Evolutionary conservation across 2,888 invertebrate genomes (phyloP).

Genomic region (Molorchus minor): DNA sequence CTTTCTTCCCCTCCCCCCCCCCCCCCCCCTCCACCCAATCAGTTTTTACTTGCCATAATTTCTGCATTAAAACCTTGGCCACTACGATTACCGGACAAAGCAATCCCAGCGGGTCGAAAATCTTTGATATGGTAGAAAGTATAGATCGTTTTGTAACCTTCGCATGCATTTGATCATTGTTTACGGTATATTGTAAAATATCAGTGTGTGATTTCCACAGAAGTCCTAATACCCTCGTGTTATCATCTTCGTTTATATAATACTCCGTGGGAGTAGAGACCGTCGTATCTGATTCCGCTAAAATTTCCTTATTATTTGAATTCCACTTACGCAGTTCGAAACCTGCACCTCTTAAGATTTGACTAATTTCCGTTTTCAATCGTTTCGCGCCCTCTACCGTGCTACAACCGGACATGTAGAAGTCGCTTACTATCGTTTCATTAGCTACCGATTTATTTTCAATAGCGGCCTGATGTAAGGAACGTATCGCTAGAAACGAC

Average conservation of each 20-base stretch:
- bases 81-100: slow-evolving; percentile 27
- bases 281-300: no score
- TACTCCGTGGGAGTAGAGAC: slow-evolving; percentile 10
- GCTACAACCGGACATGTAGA: slow-evolving; percentile 29
- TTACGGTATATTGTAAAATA: slow-evolving; percentile 9
- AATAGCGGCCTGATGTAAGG: slow-evolving; percentile 24
- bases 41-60: slow-evolving; percentile 30
- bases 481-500: slow-evolving; percentile 35
- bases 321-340: slow-evolving; percentile 32
- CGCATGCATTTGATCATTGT: not conserved
- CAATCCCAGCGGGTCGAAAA: slow-evolving; percentile 37
- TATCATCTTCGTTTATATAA: slow-evolving; percentile 13
- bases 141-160: slow-evolving; percentile 26
- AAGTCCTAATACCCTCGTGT: slow-evolving; percentile 19
- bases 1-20: no score
- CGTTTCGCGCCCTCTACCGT: slow-evolving; percentile 16
- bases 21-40: slow-evolving; percentile 39
- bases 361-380: slow-evolving; percentile 21
- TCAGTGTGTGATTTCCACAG: slow-evolving; percentile 21
- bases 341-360: slow-evolving; percentile 15
- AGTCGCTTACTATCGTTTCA: slow-evolving; percentile 24
- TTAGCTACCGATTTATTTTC: slow-evolving; percentile 12
- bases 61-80: slow-evolving; percentile 33
- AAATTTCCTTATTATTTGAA: slow-evolving; percentile 21
- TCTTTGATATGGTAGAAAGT: slow-evolving; percentile 19